Conservation (phyloP, 2,113 vertebrate species). For the Girardinichthys multiradiatus region DNA sequence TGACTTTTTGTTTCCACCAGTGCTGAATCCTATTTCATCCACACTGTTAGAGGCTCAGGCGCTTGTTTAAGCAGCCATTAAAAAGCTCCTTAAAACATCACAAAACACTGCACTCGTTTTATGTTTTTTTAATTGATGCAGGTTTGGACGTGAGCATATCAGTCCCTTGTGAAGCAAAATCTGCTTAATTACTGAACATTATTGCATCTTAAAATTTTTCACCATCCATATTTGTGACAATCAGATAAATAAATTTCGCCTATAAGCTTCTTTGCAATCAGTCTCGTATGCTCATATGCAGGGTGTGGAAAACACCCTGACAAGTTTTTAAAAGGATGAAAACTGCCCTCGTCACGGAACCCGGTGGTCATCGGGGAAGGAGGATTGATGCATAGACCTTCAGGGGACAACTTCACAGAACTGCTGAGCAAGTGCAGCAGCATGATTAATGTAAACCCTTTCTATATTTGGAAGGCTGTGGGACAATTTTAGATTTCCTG, state of each 20-base stretch:
- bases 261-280: not conserved
- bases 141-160: slow-evolving; percentile 24
- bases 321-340: slow-evolving; percentile 37
- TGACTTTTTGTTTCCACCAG: slow-evolving; percentile 40
- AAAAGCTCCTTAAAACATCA: slow-evolving; percentile 58
- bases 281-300: not conserved
- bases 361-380: slow-evolving; percentile 45
- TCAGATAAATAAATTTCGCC: not conserved
- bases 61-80: slow-evolving; percentile 39
- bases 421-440: slow-evolving; percentile 54
- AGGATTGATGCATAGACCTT: slow-evolving; percentile 73
- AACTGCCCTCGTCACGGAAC: slow-evolving; percentile 26
- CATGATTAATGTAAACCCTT: slow-evolving; percentile 59
- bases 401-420: slow-evolving; percentile 60
- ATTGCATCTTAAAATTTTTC: slow-evolving; percentile 10
- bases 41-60: slow-evolving; percentile 29
- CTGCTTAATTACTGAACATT: slow-evolving; percentile 43
- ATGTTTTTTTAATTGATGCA: slow-evolving; percentile 21
- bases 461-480: slow-evolving; percentile 39
- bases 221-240: slow-evolving; percentile 2
- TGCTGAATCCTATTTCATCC: slow-evolving; percentile 65
- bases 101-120: slow-evolving; percentile 19
- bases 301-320: not conserved
- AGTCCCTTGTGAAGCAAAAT: slow-evolving; percentile 23
- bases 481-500: slow-evolving; percentile 17